A percentile compares a stretch with the other conserved stretches of the same genome.
Conservation (phyloP, 2,888 invertebrate species). For the Rhingia rostrata region DNA sequence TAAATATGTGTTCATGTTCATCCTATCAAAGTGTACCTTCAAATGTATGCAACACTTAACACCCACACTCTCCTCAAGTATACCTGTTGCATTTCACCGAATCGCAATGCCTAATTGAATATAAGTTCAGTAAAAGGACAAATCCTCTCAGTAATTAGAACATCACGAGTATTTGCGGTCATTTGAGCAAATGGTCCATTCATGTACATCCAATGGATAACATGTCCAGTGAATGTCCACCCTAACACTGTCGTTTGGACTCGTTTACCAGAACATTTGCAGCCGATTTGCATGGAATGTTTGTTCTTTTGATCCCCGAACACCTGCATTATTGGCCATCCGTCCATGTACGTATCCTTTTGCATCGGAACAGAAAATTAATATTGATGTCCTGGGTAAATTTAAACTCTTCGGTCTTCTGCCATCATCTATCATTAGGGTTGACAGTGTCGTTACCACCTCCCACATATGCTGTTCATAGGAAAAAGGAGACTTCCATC, state of each 20-base stretch:
- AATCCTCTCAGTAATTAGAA: constrained; percentile 57
- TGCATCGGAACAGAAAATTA: constrained; percentile 56
- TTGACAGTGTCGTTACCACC: constrained; percentile 30
- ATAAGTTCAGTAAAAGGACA: constrained; percentile 12
- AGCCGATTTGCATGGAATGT: constrained; percentile 28
- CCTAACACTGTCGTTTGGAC: not conserved
- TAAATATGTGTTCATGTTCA: no score
- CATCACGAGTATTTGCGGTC: constrained; percentile 44
- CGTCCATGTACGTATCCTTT: constrained; percentile 20
- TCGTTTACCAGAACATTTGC: constrained; percentile 13
- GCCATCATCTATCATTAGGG: constrained; percentile 72
- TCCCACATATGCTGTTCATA: constrained; percentile 3
- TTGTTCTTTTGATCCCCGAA: constrained; percentile 24
- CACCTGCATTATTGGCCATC: constrained; percentile 21
- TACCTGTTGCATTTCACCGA: constrained; percentile 31
- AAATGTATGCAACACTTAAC: not conserved
- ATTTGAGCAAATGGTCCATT: constrained; percentile 20
- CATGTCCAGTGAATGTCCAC: not conserved
- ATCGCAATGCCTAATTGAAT: constrained; percentile 14
- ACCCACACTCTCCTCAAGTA: not conserved
- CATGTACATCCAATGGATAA: no score
- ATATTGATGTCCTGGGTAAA: constrained; percentile 71
- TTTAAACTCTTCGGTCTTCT: constrained; percentile 51
- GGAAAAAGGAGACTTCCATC: constrained; percentile 1
- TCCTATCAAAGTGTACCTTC: no score